Percentiles rank a stretch among this genome's conserved stretches.
Conservation (phyloP, 2,797 vertebrate genomes). For the Hemibagrus guttatus region DNA sequence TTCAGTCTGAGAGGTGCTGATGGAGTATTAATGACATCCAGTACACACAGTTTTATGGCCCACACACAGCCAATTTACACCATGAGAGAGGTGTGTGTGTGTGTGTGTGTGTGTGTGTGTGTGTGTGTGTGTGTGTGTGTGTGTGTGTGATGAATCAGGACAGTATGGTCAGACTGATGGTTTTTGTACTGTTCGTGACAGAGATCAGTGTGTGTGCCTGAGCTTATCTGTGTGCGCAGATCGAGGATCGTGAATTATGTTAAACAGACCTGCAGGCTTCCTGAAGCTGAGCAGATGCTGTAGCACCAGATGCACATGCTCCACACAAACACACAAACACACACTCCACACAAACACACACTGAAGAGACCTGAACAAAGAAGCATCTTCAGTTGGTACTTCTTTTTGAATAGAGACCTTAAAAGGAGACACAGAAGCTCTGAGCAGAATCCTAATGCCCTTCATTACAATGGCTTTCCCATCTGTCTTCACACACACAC, state of each 20-base stretch:
- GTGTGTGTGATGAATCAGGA: slow-evolving; percentile 20
- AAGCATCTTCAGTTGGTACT: neutral
- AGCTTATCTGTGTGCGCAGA: slow-evolving; percentile 60
- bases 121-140: slow-evolving; percentile 6
- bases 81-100: neutral
- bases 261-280: slow-evolving; percentile 30
- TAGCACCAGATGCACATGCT: neutral
- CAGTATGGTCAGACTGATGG: slow-evolving; percentile 48
- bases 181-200: slow-evolving; percentile 54
- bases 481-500: slow-evolving; percentile 30
- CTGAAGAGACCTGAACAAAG: slow-evolving; percentile 28
- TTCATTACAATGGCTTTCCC: slow-evolving; percentile 45
- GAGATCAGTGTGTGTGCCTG: slow-evolving; percentile 44
- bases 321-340: neutral
- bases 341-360: neutral
- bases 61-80: slow-evolving; percentile 9
- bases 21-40: slow-evolving; percentile 64
- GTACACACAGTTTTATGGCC: slow-evolving; percentile 50
- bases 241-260: slow-evolving; percentile 27
- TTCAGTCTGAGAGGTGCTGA: slow-evolving; percentile 66
- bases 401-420: slow-evolving; percentile 36
- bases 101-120: neutral
- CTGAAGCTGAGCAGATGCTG: slow-evolving; percentile 16
- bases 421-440: slow-evolving; percentile 6
- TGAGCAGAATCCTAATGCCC: slow-evolving; percentile 35